Base-by-base conservation (phyloP, 1,140 invertebrate species). In the Ephestia elutella region DNA sequence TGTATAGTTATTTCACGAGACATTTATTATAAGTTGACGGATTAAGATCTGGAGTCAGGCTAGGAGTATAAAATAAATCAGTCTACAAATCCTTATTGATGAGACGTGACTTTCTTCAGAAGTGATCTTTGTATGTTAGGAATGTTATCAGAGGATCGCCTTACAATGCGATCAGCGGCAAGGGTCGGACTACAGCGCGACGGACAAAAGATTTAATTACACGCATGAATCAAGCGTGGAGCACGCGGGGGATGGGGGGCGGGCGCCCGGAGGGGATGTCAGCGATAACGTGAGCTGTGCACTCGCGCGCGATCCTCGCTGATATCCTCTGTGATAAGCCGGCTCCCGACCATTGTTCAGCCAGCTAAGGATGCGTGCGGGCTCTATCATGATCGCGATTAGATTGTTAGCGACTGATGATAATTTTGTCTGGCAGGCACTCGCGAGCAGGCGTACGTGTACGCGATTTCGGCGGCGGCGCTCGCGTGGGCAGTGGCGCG, bases 391-490 rank as follows among this genome's bases (percentile, higher is more conserved):
- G 62, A 75, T 80, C 59, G 60, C 59, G 62, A 65, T 56, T 55
- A 64, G 69, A 72, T 72, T 70, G 62, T 57, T 68, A 71, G 59
- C 71, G 68, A 79, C 77, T 74, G 71, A 67, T 68, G 66, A 10
- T 10, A 54, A 20, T 49, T 49, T 61, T 54, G 35, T 56, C 38
- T 50, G 49, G 53, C 15, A 89, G 88, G 88, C 38, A 89, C 88
- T 32, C 90, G 94, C 63, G 96, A 97, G 87, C 95, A 96, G 68
- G 94, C 95, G 0, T 95, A 94, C 63, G 93, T 96, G 53, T 93
- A 96, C 76, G 94, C 95, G 0, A 86, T 97, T 32, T 92, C 93
- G 0, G 92, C 95, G 0, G 94, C 95, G 0, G 92, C 94, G 3
- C 85, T 96, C 57, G 92, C 93, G 32, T 94, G 94, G 86, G 92